Evolutionary conservation across 2,797 vertebrate species (phyloP).

Genomic region (Oreochromis mossambicus): DNA sequence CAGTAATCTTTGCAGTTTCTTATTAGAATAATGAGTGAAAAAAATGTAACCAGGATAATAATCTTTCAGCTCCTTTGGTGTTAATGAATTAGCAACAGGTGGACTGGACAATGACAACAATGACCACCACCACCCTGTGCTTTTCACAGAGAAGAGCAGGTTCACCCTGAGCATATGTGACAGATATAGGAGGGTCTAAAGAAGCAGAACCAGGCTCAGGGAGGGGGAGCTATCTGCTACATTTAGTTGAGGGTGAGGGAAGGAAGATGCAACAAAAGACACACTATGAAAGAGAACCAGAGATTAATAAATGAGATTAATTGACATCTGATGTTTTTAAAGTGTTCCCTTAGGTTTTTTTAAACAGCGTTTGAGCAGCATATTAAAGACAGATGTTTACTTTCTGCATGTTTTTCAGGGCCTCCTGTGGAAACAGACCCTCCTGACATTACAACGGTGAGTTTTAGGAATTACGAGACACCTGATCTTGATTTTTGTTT

Average conservation of each 20-base stretch:
- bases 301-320: not conserved
- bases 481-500: not conserved
- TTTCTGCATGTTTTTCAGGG: rapidly evolving
- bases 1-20: not conserved
- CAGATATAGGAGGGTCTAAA: too few species aligned
- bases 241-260: too few species aligned
- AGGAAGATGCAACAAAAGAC: too few species aligned
- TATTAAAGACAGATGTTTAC: not conserved
- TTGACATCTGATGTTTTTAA: not conserved
- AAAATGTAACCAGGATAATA: not conserved
- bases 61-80: not conserved
- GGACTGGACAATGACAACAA: not conserved
- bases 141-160: too few species aligned
- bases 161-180: too few species aligned
- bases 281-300: too few species aligned
- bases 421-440: not conserved
- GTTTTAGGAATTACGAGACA: not conserved
- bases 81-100: not conserved
- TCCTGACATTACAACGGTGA: not conserved
- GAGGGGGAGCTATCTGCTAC: too few species aligned
- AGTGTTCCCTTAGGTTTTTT: not conserved
- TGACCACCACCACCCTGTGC: not conserved
- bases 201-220: too few species aligned
- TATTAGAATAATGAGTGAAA: not conserved
- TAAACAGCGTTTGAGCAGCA: rapidly evolving